These are phyloP conservation scores for Aphidius ervi DNA, from an alignment of 1,140 invertebrate species.

Conservation along the genomic window DNA sequence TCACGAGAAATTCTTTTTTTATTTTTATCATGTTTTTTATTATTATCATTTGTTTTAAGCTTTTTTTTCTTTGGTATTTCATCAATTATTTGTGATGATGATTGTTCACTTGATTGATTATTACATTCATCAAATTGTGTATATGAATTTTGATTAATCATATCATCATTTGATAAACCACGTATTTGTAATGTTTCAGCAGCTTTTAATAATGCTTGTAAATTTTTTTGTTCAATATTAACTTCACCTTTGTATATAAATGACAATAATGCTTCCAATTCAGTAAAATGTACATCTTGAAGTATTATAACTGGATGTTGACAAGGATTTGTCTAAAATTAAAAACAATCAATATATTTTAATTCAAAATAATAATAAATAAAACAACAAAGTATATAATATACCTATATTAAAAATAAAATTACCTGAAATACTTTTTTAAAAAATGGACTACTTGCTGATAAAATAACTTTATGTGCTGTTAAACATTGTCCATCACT, in stretches of 20 bases:
- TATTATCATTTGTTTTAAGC: constrained; percentile 42
- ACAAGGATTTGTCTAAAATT: constrained; percentile 61
- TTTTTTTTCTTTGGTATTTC: constrained; percentile 39
- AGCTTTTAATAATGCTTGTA: constrained; percentile 60
- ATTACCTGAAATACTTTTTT: constrained; percentile 63
- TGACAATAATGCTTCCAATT: constrained; percentile 58
- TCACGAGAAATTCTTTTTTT: constrained; percentile 33
- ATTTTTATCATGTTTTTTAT: constrained; percentile 33
- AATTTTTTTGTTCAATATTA: constrained; percentile 63
- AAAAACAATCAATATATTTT: constrained; percentile 39
- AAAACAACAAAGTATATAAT: not conserved
- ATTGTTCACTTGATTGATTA: constrained; percentile 27
- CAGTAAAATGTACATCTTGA: constrained; percentile 61
- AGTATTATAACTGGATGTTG: constrained; percentile 66
- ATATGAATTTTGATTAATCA: constrained; percentile 45
- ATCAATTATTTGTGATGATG: constrained; percentile 22
- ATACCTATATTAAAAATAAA: not conserved
- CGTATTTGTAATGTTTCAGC: constrained; percentile 63
- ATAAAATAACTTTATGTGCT: constrained; percentile 69
- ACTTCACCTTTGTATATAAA: constrained; percentile 69
- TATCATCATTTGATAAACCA: constrained; percentile 56
- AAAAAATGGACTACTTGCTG: constrained; percentile 70
- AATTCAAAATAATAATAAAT: constrained; percentile 13
- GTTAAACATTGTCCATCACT: constrained; percentile 65
- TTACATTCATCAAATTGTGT: constrained; percentile 38